A percentile compares a stretch with the other conserved stretches of the same genome.
phyloP scores from a whole-genome alignment of 2,888 invertebrate species.

The Iphiclides podalirius region DNA sequence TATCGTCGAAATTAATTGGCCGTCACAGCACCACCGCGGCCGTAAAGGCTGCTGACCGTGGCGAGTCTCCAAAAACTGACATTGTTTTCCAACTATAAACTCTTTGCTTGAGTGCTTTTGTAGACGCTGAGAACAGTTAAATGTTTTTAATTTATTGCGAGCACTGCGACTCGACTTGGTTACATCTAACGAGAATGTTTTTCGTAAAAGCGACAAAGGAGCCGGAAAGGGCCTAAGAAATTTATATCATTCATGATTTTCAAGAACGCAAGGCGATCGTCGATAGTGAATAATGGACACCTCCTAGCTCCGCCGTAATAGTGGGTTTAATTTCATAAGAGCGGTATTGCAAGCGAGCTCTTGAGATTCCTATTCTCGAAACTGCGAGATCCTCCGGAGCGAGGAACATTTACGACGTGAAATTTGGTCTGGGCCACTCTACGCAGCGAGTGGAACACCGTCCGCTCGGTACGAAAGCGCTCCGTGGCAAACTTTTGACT shows the following conservation, averaged over 20 bases:
- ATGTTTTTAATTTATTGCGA: slow-evolving; percentile 3
- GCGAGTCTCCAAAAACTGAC: slow-evolving; percentile 49
- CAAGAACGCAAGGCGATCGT: too few species aligned
- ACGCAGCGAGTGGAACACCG: slow-evolving; percentile 18
- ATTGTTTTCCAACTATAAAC: slow-evolving; percentile 26
- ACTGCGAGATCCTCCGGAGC: background rate
- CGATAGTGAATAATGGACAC: too few species aligned
- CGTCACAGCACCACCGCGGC: slow-evolving; percentile 42
- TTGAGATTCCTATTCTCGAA: slow-evolving; percentile 1
- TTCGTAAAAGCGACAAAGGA: too few species aligned
- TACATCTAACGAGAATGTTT: too few species aligned
- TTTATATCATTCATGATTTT: too few species aligned
- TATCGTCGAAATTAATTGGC: slow-evolving; percentile 59
- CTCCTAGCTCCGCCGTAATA: too few species aligned
- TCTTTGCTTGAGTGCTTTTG: slow-evolving; percentile 15
- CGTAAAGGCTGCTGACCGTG: slow-evolving; percentile 59
- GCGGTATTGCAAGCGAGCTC: background rate
- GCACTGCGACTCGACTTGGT: background rate
- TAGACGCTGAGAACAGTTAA: slow-evolving; percentile 4
- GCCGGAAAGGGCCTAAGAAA: too few species aligned
- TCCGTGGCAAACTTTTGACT: slow-evolving; percentile 55
- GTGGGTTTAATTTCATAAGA: background rate
- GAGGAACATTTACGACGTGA: slow-evolving; percentile 1
- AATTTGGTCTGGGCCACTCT: slow-evolving; percentile 4
- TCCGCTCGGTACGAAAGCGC: slow-evolving; percentile 39